phyloP scores from a whole-genome alignment of 2,797 vertebrate species.

The Spondyliosoma cantharus region DNA sequence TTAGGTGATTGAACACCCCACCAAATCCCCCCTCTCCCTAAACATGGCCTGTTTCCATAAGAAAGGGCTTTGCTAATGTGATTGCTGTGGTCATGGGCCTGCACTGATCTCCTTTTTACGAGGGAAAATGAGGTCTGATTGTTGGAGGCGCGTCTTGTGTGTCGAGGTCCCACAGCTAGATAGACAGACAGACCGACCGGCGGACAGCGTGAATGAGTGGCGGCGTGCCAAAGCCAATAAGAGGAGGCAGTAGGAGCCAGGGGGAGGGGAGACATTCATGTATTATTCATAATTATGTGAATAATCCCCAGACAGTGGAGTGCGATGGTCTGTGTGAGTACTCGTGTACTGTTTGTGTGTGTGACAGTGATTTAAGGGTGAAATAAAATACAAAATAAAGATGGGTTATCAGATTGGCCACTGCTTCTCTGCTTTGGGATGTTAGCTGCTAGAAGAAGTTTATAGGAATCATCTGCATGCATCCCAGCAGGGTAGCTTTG shows the following conservation, averaged over 20 bases:
- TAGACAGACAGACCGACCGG: slow-evolving; percentile 58
- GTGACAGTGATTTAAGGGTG: slow-evolving; percentile 56
- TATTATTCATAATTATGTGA: slow-evolving; percentile 87
- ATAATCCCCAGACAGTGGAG: slow-evolving; percentile 81
- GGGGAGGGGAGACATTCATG: slow-evolving; percentile 85
- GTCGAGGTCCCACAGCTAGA: slow-evolving; percentile 69
- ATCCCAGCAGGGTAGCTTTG: background rate
- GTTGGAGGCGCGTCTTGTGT: slow-evolving; percentile 79
- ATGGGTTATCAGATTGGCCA: slow-evolving; percentile 22
- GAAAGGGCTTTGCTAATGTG: slow-evolving; percentile 81
- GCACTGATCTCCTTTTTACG: slow-evolving; percentile 78
- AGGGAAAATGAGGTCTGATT: slow-evolving; percentile 84
- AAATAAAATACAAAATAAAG: slow-evolving; percentile 29
- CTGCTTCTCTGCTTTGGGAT: slow-evolving; percentile 11
- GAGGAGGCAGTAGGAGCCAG: slow-evolving; percentile 80
- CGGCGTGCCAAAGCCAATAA: slow-evolving; percentile 87
- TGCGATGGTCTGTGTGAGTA: slow-evolving; percentile 64
- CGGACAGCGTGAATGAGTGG: slow-evolving; percentile 80
- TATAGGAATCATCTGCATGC: background rate
- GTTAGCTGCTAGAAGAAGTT: slow-evolving; percentile 19
- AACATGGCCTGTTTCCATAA: slow-evolving; percentile 76
- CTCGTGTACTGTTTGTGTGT: slow-evolving; percentile 42
- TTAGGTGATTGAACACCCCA: slow-evolving; percentile 36
- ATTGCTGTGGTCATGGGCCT: slow-evolving; percentile 81
- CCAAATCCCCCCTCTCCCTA: slow-evolving; percentile 39